Percentiles rank a stretch among this genome's conserved stretches.
Conservation (phyloP, 2,113 vertebrate genomes). For the Strix uralensis region DNA sequence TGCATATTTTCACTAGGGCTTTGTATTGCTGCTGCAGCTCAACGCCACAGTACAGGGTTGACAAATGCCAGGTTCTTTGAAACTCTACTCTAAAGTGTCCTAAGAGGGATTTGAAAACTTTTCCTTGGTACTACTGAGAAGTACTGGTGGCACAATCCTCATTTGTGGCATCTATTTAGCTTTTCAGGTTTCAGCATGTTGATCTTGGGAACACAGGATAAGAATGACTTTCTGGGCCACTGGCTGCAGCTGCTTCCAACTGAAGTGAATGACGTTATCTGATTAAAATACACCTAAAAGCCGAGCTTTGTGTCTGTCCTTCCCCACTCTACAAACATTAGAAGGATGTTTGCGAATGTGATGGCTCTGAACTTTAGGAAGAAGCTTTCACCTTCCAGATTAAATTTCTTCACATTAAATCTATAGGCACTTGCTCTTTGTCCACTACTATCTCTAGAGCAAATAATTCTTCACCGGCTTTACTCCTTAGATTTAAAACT, state of each 20-base stretch:
- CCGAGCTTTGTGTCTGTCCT: not conserved
- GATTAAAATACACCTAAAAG: not conserved
- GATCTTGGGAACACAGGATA: not conserved
- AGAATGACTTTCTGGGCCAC: not conserved
- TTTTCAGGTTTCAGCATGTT: not conserved
- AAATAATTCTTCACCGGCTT: not conserved
- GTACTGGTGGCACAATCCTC: fast-evolving
- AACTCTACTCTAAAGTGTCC: not conserved
- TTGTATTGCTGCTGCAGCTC: not conserved
- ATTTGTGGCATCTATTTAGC: not conserved
- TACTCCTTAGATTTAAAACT: not conserved
- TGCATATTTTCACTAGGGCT: not conserved
- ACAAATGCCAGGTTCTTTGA: not conserved
- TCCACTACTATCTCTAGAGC: not conserved
- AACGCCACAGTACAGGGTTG: not conserved
- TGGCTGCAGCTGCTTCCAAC: not conserved
- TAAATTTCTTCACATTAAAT: not conserved
- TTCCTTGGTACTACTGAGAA: not conserved
- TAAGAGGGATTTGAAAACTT: not conserved
- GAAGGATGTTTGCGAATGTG: not conserved
- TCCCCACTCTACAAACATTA: not conserved
- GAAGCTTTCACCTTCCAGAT: not conserved
- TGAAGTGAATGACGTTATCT: not conserved
- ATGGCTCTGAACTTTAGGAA: not conserved
- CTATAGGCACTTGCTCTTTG: not conserved